These are phyloP conservation scores for Ametastegia equiseti DNA, from an alignment of 2,888 invertebrate genomes.

Conservation along the genomic window DNA sequence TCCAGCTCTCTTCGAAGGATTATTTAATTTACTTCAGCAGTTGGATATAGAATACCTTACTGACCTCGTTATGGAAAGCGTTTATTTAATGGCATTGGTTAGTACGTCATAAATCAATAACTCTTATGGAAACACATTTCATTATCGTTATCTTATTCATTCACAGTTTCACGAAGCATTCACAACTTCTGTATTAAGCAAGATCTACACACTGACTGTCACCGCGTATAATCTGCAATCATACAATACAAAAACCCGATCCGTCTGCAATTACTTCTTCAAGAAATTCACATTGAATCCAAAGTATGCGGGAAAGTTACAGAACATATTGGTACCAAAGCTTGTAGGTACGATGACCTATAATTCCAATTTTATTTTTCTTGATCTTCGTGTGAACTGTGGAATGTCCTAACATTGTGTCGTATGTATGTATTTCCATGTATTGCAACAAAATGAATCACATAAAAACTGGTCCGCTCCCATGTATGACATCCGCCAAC, in stretches of 20 bases:
- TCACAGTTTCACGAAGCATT: conserved; percentile 78
- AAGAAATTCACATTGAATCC: conserved; percentile 78
- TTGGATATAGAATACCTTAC: neutral
- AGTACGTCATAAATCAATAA: neutral
- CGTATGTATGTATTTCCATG: too few species aligned
- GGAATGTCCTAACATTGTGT: too few species aligned
- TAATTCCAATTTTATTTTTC: neutral
- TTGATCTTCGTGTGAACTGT: too few species aligned
- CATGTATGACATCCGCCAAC: too few species aligned
- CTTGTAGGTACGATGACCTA: conserved; percentile 76
- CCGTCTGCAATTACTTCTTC: conserved; percentile 78
- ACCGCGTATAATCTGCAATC: conserved; percentile 80
- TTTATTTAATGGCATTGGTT: neutral
- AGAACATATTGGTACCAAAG: conserved; percentile 80
- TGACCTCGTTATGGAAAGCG: neutral
- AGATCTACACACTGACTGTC: conserved; percentile 80
- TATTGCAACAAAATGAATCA: too few species aligned
- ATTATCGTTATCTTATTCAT: conserved; percentile 5
- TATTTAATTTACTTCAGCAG: neutral
- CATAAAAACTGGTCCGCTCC: too few species aligned
- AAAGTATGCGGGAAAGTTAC: conserved; percentile 77
- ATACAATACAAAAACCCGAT: conserved; percentile 55
- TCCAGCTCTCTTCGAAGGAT: neutral
- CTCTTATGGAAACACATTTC: neutral
- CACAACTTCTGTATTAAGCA: conserved; percentile 78